A percentile compares a stretch with the other conserved stretches of the same genome.
phyloP scores from a whole-genome alignment of 37 sponge, comb jelly and placozoan genomes.

The Ianthella basta region DNA sequence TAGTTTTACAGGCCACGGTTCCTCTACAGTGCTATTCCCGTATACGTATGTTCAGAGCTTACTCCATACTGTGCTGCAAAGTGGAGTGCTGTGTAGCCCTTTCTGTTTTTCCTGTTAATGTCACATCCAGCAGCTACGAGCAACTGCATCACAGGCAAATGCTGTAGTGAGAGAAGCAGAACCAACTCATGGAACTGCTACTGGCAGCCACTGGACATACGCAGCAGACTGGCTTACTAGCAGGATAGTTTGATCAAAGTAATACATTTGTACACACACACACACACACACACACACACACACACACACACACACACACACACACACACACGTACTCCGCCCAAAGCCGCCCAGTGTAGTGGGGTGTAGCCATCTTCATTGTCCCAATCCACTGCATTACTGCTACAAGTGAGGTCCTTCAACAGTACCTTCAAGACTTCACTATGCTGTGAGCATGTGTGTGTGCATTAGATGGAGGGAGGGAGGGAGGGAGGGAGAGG shows the following conservation, averaged over 20 bases:
- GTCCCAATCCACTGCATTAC: too few relatives aligned
- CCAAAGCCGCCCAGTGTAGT: slow-evolving; percentile 25
- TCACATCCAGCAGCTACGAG: background rate
- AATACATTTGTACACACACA: slow-evolving; percentile 29
- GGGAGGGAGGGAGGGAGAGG: too few relatives aligned
- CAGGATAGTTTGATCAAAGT: too few relatives aligned
- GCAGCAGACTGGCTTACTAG: slow-evolving; percentile 27
- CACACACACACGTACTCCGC: slow-evolving; percentile 39
- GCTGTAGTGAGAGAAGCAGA: background rate
- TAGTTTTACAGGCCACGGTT: too few relatives aligned
- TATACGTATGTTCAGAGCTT: too few relatives aligned
- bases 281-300: slow-evolving; percentile 43
- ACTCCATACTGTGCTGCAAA: slow-evolving; percentile 30
- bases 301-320: slow-evolving; percentile 47
- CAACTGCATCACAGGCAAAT: background rate
- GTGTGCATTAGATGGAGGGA: too few relatives aligned
- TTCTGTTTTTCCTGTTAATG: background rate
- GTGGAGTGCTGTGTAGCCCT: slow-evolving; percentile 24
- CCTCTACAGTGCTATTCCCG: too few relatives aligned
- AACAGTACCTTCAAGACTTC: slow-evolving; percentile 11
- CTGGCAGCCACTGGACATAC: background rate
- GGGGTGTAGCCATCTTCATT: slow-evolving; percentile 25
- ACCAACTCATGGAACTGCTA: background rate
- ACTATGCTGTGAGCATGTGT: background rate
- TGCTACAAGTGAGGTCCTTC: too few relatives aligned